Evolutionary conservation across 2,797 vertebrate species (phyloP).

Genomic region (Natrix natrix): DNA sequence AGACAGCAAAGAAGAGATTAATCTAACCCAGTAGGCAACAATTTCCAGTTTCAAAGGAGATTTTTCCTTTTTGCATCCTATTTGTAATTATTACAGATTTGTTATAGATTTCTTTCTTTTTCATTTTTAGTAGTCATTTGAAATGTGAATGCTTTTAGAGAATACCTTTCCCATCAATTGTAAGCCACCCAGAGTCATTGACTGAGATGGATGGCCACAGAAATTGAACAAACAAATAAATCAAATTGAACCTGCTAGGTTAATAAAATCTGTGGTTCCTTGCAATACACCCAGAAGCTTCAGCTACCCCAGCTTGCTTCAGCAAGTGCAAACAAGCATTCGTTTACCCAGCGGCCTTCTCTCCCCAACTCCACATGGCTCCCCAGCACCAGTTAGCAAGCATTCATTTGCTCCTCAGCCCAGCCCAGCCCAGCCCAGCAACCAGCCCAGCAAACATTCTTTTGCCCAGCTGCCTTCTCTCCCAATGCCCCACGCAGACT

Average conservation of each 20-base stretch:
- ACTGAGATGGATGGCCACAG: neutral
- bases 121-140: neutral
- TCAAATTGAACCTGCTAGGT: neutral
- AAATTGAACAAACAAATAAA: neutral
- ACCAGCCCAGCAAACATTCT: neutral
- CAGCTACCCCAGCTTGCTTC: neutral
- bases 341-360: neutral
- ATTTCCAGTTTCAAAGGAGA: neutral
- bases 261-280: neutral
- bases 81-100: neutral
- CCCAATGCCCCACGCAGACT: fast-evolving
- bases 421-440: too few relatives aligned
- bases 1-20: neutral
- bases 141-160: slow-evolving; percentile 1
- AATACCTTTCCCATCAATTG: slow-evolving; percentile 6
- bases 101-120: neutral
- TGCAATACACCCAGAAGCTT: neutral
- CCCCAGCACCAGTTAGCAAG: too few relatives aligned
- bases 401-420: too few relatives aligned
- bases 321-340: neutral
- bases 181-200: neutral
- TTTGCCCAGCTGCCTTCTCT: neutral
- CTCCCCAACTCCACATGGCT: too few relatives aligned
- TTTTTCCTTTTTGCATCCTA: neutral
- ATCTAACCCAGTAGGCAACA: neutral